Base-by-base conservation (phyloP, 1,140 invertebrate genomes). In the Harlomillsia oculata region DNA sequence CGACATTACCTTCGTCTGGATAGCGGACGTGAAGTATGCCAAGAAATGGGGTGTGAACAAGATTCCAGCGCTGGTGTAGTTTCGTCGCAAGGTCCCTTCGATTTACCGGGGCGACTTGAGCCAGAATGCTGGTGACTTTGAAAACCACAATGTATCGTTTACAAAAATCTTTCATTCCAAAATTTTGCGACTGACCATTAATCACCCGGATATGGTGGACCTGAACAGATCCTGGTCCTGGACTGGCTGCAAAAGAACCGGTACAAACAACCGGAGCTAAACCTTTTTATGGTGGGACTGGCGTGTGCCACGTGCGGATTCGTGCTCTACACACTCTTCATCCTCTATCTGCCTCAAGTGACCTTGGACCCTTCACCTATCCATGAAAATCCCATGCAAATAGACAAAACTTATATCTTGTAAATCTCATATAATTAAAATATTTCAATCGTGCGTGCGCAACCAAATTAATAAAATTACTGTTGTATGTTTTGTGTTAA, bases 21-120 rank as follows among this genome's bases (percentile, higher is more conserved):
- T 96, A 82, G 82, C 84, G 23, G 91, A 96, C 71, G 77, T 85
- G 1, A 78, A 89, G 41, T 94, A 94, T 70, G 90, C 90, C 9
- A 78, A 88, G 44, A 94, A 94, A 72, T 95, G 89, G 84, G 91
- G 91, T n/a, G 89, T 96, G 8, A 89, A 84, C 2, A 89, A 89
- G 72, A 72, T 62, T 8, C 60, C 60, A 16, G 84, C 90, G 2
- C 82, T 96, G 51, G 90, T 94, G 4, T 94, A 92, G 68, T 96
- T 94, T 72, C 79, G 91, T n/a, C 83, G 87, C 69, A 78, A 89
- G 66, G 95, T 95, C 71, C 91, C 91, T 0, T 91, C 88, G 71
- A 93, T 96, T 72, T 96, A 88, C 69, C 79, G 90, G 82, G 90
- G 88, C 85, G 76, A 72, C 50, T 54, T 56, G 25, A 46, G n/a